Base-by-base conservation (phyloP, 2,888 invertebrate genomes). In the Yponomeuta plumbellus region DNA sequence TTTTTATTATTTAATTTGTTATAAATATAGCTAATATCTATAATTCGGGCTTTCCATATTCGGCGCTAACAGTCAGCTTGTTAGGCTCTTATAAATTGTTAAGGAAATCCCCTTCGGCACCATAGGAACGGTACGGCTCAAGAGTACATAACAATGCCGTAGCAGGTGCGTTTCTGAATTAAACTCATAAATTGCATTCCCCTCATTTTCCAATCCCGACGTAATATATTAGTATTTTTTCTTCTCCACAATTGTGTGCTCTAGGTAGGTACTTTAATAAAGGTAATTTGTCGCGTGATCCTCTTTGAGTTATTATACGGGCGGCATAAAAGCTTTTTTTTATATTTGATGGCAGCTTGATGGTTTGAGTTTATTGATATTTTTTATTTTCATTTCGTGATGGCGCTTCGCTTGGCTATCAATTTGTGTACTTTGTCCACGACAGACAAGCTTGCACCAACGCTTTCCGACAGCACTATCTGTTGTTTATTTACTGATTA, bases 151-250 rank as follows among this genome's bases (percentile, higher is more conserved):
- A 52, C 44, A 52, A 52, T 52, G 44, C 17, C 21, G 75, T 70
- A 73, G 75, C 85, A 85, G 85, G 83, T 85, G 84, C 76, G 72
- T 73, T 76, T 70, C 71, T 73, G 77, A 80, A 81, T 83, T 80
- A 79, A 73, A 69, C 71, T 76, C 77, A 83, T 84, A 84, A 84
- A 85, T 84, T 82, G 75, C 70, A 78, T 77, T 75, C 75, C 81
- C 81, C 80, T 77, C 76, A 75, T 76, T 78, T 80, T 77, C 77
- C 78, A 79, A 82, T 82, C 80, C 75, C 75, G 77, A 76, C 44
- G 44, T 17, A 52, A 52, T 52, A 17, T 52, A 52, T 17, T 52
- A 52, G 44, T 52, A 1, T 52, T 13, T 52, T 52, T 52, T 52
- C 63, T 68, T 64, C 61, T 57, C 39, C 67, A 64, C 66, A 68